These are phyloP conservation scores for Thecophora atra DNA, from an alignment of 2,888 invertebrate genomes.

Conservation along the genomic window DNA sequence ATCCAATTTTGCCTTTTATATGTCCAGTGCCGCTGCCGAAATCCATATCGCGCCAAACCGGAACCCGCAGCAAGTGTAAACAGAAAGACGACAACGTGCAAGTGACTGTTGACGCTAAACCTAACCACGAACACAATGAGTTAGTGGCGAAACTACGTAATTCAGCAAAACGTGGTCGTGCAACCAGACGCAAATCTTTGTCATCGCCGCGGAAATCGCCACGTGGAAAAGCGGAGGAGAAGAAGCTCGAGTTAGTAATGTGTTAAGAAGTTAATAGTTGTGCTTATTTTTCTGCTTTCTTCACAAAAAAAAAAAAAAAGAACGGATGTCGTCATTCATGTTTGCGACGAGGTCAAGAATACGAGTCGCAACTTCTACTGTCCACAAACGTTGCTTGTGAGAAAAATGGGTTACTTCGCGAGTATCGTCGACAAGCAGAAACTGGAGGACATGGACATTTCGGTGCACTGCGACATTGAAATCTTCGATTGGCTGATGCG, in stretches of 20 bases:
- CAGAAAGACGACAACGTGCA: constrained; percentile 27
- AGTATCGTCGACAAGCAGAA: constrained; percentile 85
- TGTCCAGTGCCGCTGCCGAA: constrained; percentile 61
- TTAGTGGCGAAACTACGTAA: constrained; percentile 12
- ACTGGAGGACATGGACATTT: constrained; percentile 92
- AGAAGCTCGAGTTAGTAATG: constrained; percentile 41
- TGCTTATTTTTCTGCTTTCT: not conserved
- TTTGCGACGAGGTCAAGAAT: constrained; percentile 93
- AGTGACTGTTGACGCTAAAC: constrained; percentile 48
- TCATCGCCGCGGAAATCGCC: constrained; percentile 28
- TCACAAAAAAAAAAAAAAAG: constrained; percentile 68
- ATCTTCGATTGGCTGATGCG: constrained; percentile 97
- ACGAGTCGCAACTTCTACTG: constrained; percentile 90
- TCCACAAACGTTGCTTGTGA: constrained; percentile 83
- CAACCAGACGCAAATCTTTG: constrained; percentile 49
- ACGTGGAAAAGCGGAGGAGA: constrained; percentile 28
- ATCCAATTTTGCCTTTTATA: constrained; percentile 83
- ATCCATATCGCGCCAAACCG: not conserved
- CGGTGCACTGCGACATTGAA: constrained; percentile 94
- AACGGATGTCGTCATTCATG: constrained; percentile 90
- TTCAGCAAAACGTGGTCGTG: constrained; percentile 25
- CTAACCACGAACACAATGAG: constrained; percentile 22
- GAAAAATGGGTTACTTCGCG: constrained; percentile 96
- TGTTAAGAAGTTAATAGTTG: constrained; percentile 17
- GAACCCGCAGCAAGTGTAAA: constrained; percentile 39